Conservation (phyloP, 2,113 vertebrate genomes). For the Choloepus hoffmanni region DNA sequence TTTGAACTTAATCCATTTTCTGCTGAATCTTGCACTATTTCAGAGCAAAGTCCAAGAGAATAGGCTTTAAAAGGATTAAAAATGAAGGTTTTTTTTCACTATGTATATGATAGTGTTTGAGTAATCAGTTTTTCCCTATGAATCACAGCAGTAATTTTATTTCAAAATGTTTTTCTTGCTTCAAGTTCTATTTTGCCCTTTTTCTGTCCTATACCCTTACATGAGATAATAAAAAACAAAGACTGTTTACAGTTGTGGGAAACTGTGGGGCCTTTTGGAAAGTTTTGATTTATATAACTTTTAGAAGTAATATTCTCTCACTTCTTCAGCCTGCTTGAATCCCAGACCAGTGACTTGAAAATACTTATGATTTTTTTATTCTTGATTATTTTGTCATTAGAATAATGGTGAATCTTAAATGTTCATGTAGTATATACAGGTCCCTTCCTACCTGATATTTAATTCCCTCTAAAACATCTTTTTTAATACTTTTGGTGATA, state of each 20-base stretch:
- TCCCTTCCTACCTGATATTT: neutral
- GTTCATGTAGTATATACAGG: neutral
- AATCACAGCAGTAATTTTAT: neutral
- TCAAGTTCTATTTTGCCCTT: neutral
- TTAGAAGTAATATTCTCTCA: neutral
- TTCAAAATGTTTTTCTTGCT: neutral
- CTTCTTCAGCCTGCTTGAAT: neutral
- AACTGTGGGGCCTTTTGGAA: neutral
- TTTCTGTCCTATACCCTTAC: neutral
- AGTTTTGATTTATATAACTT: neutral
- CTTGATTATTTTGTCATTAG: constrained; percentile 42
- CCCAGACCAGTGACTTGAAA: neutral
- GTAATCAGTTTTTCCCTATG: neutral
- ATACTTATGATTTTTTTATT: neutral
- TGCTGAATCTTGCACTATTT: constrained; percentile 44
- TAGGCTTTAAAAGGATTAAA: constrained; percentile 41
- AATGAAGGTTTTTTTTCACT: neutral
- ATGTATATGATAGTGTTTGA: neutral
- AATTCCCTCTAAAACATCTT: neutral
- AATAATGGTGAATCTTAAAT: neutral
- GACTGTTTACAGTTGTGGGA: neutral
- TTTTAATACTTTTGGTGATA: neutral
- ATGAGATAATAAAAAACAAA: neutral
- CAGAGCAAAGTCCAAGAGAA: constrained; percentile 35
- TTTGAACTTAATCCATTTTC: constrained; percentile 86